Evolutionary conservation across 2,113 vertebrate genomes (phyloP).

Genomic region (Pituophis catenifer): DNA sequence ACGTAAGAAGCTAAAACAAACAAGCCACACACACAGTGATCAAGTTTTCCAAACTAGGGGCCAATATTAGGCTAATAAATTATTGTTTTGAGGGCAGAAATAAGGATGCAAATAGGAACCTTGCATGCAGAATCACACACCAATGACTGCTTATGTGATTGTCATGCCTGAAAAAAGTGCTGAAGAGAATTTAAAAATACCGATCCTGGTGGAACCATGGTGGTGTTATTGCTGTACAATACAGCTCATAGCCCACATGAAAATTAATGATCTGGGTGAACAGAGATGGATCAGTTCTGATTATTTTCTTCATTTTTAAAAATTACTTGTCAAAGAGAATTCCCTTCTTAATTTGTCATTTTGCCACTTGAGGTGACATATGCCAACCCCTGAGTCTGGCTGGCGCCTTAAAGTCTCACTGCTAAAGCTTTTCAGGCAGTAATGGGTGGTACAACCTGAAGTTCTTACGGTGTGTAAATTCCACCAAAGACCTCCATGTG

Average conservation of each 20-base stretch:
- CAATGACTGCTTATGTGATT: neutral
- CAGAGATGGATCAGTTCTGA: neutral
- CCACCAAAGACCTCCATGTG: neutral
- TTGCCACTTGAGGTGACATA: neutral
- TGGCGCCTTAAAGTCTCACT: neutral
- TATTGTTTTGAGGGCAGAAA: constrained; percentile 9
- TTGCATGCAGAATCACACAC: neutral
- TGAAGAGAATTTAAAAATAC: neutral
- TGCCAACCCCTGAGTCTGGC: neutral
- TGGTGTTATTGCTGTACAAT: neutral
- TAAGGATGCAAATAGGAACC: constrained; percentile 7
- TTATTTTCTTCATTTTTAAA: neutral
- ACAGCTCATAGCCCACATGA: neutral
- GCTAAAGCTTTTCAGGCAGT: neutral
- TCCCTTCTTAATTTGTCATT: neutral
- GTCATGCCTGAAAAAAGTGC: neutral
- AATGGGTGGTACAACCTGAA: neutral
- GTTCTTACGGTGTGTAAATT: neutral
- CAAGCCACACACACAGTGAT: constrained; percentile 26
- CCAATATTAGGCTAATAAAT: constrained; percentile 40
- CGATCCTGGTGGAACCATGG: neutral
- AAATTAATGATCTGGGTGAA: neutral
- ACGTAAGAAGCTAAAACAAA: constrained; percentile 44
- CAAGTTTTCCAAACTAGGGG: constrained; percentile 29
- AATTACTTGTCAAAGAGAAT: neutral